Conservation (phyloP, 2,113 vertebrate genomes). For the Stercorarius parasiticus region DNA sequence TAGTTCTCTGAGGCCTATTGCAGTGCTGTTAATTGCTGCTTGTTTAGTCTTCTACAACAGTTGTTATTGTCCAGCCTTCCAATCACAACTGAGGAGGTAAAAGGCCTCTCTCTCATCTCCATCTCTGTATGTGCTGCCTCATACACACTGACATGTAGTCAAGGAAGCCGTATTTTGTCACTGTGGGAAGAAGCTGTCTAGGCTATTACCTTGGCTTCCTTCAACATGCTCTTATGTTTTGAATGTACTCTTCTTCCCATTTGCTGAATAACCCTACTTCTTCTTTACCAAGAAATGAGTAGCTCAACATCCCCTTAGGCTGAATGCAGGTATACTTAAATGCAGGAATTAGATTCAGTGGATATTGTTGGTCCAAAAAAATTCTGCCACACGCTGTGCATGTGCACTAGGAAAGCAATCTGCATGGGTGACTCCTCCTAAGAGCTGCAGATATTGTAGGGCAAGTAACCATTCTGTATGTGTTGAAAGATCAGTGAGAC, state of each 20-base stretch:
- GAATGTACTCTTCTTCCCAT: background rate
- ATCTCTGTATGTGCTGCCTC: background rate
- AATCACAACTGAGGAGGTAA: background rate
- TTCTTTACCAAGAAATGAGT: background rate
- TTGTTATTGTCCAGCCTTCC: background rate
- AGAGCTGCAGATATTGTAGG: background rate
- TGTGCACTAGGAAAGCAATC: background rate
- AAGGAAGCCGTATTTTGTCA: background rate
- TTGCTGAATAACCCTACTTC: background rate
- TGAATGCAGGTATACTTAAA: background rate
- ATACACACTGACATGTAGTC: background rate
- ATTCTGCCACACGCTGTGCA: rapidly evolving
- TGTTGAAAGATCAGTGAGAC: background rate
- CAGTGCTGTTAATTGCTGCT: background rate
- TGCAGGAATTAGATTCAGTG: background rate
- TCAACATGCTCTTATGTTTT: background rate
- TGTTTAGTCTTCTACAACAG: background rate
- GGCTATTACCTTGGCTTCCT: background rate
- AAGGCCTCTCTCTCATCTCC: background rate
- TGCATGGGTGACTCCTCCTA: background rate
- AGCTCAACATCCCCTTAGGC: background rate
- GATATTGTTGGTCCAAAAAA: background rate
- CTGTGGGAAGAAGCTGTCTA: background rate
- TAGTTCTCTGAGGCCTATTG: background rate
- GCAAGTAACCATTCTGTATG: background rate